Conservation (phyloP, 2,888 invertebrate genomes). For the Zelleria hepariella region DNA sequence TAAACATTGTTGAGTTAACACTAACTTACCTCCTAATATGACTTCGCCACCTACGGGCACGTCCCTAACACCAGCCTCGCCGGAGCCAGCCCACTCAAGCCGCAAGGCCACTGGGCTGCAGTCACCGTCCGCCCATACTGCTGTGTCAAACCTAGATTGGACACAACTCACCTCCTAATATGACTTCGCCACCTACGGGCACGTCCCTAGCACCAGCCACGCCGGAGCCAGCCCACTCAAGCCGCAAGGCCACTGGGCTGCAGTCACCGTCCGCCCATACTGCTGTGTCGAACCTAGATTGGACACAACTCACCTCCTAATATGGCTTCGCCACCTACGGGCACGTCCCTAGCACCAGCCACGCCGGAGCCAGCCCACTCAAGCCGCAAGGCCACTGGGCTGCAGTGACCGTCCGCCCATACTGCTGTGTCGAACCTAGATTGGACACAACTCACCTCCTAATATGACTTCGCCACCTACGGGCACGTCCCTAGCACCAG, state of each 20-base stretch:
- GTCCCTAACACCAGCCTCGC: conserved; percentile 55
- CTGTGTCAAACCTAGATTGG: conserved; percentile 85
- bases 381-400: conserved; percentile 83
- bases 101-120: conserved; percentile 87
- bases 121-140: conserved; percentile 87
- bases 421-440: conserved; percentile 82
- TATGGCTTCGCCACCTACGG: conserved; percentile 59
- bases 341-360: conserved; percentile 57
- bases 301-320: conserved; percentile 54
- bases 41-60: conserved; percentile 62
- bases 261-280: conserved; percentile 91
- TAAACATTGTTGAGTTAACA: no score
- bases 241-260: conserved; percentile 82
- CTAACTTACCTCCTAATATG: conserved; percentile 56
- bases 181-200: conserved; percentile 58
- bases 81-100: conserved; percentile 76
- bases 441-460: conserved; percentile 45
- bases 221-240: conserved; percentile 76
- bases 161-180: conserved; percentile 58
- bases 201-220: conserved; percentile 60
- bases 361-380: conserved; percentile 74
- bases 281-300: conserved; percentile 83
- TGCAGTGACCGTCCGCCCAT: conserved; percentile 90
- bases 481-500: conserved; percentile 58
- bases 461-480: conserved; percentile 60